These are phyloP conservation scores for Scomberomorus guttatus DNA, from an alignment of 2,797 vertebrate species.

Conservation along the genomic window DNA sequence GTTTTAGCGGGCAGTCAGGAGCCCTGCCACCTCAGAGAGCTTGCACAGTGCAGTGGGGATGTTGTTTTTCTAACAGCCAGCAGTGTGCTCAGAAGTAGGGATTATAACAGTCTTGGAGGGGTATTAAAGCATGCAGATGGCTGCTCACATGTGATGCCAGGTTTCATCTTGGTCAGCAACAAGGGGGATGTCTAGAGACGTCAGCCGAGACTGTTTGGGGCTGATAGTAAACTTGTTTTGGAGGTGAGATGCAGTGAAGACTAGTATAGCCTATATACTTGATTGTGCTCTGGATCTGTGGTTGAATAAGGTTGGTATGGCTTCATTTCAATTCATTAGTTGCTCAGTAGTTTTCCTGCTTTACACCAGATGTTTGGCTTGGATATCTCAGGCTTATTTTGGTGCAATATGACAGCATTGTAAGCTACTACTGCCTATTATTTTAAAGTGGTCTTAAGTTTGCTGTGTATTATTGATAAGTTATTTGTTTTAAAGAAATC, in stretches of 20 bases:
- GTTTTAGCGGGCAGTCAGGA: conserved; percentile 30
- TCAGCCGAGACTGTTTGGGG: conserved; percentile 21
- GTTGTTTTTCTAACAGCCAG: conserved; percentile 64
- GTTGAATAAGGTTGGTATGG: neutral
- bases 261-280: neutral
- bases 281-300: neutral
- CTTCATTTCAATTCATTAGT: neutral
- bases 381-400: neutral
- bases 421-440: neutral
- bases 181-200: conserved; percentile 51
- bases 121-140: conserved; percentile 81
- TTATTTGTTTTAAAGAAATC: neutral
- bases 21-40: conserved; percentile 8
- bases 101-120: conserved; percentile 74
- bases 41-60: conserved; percentile 34
- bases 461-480: neutral
- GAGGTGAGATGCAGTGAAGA: neutral
- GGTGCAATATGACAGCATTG: neutral
- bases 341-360: neutral
- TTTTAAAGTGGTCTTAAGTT: neutral
- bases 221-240: conserved; percentile 28
- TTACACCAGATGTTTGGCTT: neutral
- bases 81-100: conserved; percentile 64
- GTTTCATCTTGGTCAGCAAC: conserved; percentile 63
- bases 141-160: conserved; percentile 77